Evolutionary conservation across 2,113 vertebrate species (phyloP).

Genomic region (Columbina picui): DNA sequence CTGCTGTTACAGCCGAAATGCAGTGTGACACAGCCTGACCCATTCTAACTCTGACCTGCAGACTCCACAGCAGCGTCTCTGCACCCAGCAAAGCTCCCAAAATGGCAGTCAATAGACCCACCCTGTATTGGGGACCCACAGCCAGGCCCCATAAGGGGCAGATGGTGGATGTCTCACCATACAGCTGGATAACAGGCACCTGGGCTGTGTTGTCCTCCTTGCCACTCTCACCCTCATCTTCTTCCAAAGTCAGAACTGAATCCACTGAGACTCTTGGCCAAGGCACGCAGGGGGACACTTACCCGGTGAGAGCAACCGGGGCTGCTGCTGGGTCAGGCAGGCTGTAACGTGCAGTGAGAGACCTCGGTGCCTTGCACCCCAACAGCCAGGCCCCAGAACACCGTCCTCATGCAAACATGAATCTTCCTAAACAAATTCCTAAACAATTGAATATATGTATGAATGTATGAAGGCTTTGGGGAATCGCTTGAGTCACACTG

Average conservation of each 20-base stretch:
- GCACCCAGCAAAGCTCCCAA: background rate
- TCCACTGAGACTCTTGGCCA: background rate
- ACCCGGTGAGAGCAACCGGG: rapidly evolving
- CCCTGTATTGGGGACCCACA: rapidly evolving
- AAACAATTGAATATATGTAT: background rate
- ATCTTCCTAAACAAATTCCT: background rate
- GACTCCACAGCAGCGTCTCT: background rate
- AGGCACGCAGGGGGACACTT: background rate
- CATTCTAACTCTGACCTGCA: background rate
- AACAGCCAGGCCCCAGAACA: background rate
- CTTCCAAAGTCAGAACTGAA: background rate
- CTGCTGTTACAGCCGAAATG: background rate
- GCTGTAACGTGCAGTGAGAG: rapidly evolving
- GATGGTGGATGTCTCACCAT: rapidly evolving
- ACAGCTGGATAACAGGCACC: background rate
- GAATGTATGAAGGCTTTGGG: background rate
- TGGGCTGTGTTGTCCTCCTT: background rate
- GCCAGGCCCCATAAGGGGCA: rapidly evolving
- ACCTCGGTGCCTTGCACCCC: background rate
- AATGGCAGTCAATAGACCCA: rapidly evolving
- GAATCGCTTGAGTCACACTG: background rate
- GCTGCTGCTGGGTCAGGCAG: background rate
- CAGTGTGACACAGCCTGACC: background rate
- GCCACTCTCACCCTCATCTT: rapidly evolving
- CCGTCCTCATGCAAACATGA: background rate